These are phyloP conservation scores for Glaucopsyche alexis DNA, from an alignment of 2,888 invertebrate species.

Conservation along the genomic window DNA sequence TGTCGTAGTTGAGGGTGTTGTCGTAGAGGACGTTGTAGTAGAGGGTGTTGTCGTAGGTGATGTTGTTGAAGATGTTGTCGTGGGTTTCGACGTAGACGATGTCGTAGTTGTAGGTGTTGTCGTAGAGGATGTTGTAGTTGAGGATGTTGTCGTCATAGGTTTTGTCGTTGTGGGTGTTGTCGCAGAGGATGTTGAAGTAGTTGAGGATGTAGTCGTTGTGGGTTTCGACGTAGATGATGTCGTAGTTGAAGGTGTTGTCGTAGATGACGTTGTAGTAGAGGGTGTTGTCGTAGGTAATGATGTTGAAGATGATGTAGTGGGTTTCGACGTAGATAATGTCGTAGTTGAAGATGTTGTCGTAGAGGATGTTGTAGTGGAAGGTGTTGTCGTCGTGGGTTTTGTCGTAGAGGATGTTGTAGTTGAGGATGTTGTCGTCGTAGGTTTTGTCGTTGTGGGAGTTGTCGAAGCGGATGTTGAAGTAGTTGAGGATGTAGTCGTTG, in stretches of 20 bases:
- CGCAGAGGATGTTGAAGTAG: not conserved
- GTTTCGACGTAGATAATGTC: conserved; percentile 28
- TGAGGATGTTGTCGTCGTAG: not conserved
- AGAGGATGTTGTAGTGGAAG: not conserved
- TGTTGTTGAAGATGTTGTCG: not conserved
- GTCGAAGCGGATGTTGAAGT: not conserved
- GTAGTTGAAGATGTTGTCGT: not conserved
- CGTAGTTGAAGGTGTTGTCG: conserved; percentile 25
- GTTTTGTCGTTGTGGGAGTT: not conserved
- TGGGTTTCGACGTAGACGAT: conserved; percentile 6
- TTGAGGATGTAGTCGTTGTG: not conserved
- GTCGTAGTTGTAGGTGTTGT: not conserved
- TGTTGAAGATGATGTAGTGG: conserved; percentile 4
- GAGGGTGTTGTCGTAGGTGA: conserved; percentile 21
- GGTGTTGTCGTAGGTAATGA: not conserved
- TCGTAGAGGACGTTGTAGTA: conserved; percentile 14
- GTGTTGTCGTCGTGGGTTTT: not conserved
- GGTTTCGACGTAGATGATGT: conserved; percentile 1
- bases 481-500: not conserved
- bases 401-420: not conserved
- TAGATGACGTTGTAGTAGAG: conserved; percentile 27
- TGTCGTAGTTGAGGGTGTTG: conserved; percentile 10
- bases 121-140: not conserved
- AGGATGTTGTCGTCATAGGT: too few species aligned
- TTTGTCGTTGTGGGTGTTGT: not conserved